phyloP scores from a whole-genome alignment of 2,888 invertebrate species.

The Tetropium fuscum region DNA sequence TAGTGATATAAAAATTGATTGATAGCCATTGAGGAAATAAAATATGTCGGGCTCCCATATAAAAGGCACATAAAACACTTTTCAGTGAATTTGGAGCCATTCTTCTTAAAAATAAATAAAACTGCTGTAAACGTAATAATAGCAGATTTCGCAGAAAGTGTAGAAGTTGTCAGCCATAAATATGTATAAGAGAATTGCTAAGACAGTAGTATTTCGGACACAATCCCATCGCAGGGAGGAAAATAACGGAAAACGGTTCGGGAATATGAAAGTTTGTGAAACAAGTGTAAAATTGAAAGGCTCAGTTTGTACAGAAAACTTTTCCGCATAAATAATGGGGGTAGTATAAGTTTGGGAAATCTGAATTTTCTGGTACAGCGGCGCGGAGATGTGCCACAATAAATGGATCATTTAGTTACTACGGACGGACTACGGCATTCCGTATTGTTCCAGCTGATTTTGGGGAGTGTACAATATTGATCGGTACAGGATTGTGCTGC shows the following conservation, averaged over 20 bases:
- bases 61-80: too few species aligned
- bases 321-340: constrained; percentile 45
- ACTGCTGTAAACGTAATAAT: constrained; percentile 11
- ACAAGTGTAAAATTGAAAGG: constrained; percentile 50
- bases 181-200: constrained; percentile 40
- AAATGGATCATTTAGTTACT: constrained; percentile 21
- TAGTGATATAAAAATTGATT: too few species aligned
- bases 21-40: too few species aligned
- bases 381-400: constrained; percentile 17
- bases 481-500: constrained; percentile 57
- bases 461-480: constrained; percentile 60
- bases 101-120: too few species aligned
- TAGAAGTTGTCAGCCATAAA: constrained; percentile 37
- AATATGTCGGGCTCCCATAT: too few species aligned
- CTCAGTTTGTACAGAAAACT: constrained; percentile 38
- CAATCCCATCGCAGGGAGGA: constrained; percentile 18
- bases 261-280: constrained; percentile 39
- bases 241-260: constrained; percentile 27
- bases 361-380: constrained; percentile 25
- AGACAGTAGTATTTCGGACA: constrained; percentile 32
- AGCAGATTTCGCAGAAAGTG: constrained; percentile 33
- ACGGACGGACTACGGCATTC: constrained; percentile 22
- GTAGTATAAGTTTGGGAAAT: constrained; percentile 21
- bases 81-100: too few species aligned
- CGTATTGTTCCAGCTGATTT: constrained; percentile 53